Base-by-base conservation (phyloP, 2,888 invertebrate species). In the Drosophila mimica region DNA sequence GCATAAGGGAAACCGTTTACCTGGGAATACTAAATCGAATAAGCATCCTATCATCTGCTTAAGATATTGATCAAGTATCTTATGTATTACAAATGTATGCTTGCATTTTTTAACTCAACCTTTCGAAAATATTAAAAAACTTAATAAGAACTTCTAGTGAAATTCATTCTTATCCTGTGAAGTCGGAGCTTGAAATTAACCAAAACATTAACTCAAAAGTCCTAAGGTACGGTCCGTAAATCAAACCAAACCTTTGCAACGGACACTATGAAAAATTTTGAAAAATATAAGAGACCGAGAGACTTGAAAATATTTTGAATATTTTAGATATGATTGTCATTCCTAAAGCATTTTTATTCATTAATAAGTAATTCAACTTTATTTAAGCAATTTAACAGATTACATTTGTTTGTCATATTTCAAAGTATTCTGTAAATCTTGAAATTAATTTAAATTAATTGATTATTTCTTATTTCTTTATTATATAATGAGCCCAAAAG, bases 61-160 rank as follows among this genome's bases (percentile, higher is more conserved):
- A 46, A 13, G 1, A 20, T 20, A 0, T 20, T 20, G 20, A 0
- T 20, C 9, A n/a, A 40, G 9, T 4, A n/a, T 1, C 4, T n/a
- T 40, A 9, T 2, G n/a, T 9, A 40, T n/a, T n/a, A 9, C 4
- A 40, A 0, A 40, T 4, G 0, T 15, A 0, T 17, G 38, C 17
- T 3, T n/a, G 9, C 0, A 38, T 17, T 43, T 13, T 43, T 20
- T 0, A 43, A 43, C 43, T 11, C 2, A n/a, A 11, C 1, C 20
- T 43, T 6, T 6, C 11, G 6, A 43, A n/a, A 5, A 6, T 43
- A 3, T 43, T 17, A 34, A n/a, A n/a, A 20, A 11, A n/a, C 1
- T 11, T 11, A 6, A 3, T 6, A 6, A 9, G 6, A 20, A 17
- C 0, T 1, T 17, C 17, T 17, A 4, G 3, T 38, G 0, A 8